These are phyloP conservation scores for Idaea biselata DNA, from an alignment of 2,888 invertebrate genomes.

Conservation along the genomic window DNA sequence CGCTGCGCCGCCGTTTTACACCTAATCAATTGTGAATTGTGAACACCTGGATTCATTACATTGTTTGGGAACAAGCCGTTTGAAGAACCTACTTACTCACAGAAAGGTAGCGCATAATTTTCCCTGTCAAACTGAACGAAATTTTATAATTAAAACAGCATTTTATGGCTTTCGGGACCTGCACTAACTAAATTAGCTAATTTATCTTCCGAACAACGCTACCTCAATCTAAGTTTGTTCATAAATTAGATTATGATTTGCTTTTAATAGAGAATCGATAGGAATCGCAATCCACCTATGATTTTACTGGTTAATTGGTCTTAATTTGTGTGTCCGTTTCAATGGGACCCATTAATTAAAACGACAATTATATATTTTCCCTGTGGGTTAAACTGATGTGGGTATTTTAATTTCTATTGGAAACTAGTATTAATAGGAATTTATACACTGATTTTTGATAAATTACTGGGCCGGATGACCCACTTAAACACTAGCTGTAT, in stretches of 20 bases:
- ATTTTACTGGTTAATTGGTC: background rate
- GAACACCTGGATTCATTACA: conserved; percentile 4
- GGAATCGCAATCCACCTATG: too few relatives aligned
- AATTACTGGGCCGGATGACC: too few relatives aligned
- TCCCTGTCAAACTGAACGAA: background rate
- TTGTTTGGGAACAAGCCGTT: conserved; percentile 2
- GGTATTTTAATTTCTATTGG: background rate
- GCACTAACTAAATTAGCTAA: background rate
- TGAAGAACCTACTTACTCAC: too few relatives aligned
- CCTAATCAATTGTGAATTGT: conserved; percentile 47
- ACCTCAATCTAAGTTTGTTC: background rate
- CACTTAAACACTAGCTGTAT: too few relatives aligned
- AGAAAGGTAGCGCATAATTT: background rate
- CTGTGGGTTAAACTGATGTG: background rate
- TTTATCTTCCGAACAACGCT: background rate
- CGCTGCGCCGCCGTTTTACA: conserved; percentile 40
- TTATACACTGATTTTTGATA: background rate
- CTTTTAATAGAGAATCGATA: background rate
- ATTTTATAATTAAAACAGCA: background rate
- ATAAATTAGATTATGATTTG: background rate
- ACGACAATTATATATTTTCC: background rate
- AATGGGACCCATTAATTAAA: background rate
- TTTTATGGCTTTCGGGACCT: background rate
- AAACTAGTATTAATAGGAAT: background rate
- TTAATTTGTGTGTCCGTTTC: background rate